Conservation (phyloP, 2,797 vertebrate species). For the Margarornis squamiger region DNA sequence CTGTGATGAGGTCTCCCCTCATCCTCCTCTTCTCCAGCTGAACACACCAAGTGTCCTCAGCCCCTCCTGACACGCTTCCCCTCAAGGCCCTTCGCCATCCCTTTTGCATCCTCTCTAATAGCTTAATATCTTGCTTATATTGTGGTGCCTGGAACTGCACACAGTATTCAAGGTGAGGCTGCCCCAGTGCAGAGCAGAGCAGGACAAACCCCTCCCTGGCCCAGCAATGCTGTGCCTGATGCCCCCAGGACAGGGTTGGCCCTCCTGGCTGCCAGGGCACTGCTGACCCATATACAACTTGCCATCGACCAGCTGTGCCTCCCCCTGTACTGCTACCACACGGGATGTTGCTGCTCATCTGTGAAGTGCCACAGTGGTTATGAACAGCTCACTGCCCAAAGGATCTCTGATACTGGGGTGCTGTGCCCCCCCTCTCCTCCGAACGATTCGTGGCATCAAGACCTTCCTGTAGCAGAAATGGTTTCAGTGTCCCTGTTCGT, state of each 20-base stretch:
- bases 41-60: neutral
- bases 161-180: neutral
- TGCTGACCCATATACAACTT: neutral
- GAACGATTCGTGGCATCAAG: neutral
- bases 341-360: no score
- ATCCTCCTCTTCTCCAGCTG: neutral
- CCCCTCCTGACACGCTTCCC: neutral
- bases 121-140: neutral
- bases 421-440: neutral
- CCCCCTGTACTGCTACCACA: no score
- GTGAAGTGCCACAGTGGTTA: neutral
- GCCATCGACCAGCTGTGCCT: neutral
- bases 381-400: rapidly evolving
- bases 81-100: neutral
- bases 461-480: neutral
- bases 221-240: neutral
- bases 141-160: neutral
- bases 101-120: neutral
- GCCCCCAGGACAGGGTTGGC: neutral
- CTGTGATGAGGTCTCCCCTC: neutral
- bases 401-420: neutral
- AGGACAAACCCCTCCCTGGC: rapidly evolving
- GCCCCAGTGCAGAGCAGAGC: neutral
- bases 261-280: neutral
- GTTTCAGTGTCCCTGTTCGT: neutral